Evolutionary conservation across 2,797 vertebrate genomes (phyloP).

Genomic region (Pteronotus mesoamericanus): DNA sequence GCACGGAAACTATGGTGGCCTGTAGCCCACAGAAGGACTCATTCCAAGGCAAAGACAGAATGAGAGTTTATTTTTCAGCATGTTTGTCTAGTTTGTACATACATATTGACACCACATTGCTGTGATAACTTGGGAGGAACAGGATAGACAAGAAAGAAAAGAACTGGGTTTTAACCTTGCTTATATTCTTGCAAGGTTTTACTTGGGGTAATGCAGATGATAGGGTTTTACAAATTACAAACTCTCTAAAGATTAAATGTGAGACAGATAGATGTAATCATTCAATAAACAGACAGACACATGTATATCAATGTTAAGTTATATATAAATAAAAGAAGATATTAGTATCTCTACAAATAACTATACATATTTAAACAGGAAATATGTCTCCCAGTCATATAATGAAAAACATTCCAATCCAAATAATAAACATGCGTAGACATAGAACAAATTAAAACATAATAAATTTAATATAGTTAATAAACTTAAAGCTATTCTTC

Average conservation of each 20-base stretch:
- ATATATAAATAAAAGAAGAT: background rate
- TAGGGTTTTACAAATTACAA: background rate
- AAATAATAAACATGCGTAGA: background rate
- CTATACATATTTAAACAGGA: background rate
- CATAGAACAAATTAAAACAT: background rate
- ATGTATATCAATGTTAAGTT: background rate
- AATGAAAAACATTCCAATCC: background rate
- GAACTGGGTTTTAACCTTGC: background rate
- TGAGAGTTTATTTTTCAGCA: background rate
- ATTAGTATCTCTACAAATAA: background rate
- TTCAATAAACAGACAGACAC: background rate
- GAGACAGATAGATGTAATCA: background rate
- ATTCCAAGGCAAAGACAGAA: background rate
- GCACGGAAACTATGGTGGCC: background rate
- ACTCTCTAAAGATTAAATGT: background rate
- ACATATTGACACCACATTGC: background rate
- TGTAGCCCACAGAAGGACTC: background rate
- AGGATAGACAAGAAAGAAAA: background rate
- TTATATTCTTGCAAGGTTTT: background rate
- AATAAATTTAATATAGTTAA: background rate
- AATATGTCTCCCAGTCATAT: background rate
- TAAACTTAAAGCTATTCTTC: constrained; percentile 13
- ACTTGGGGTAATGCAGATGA: background rate
- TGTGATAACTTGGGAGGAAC: background rate
- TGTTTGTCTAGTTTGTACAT: background rate